Percentiles rank a stretch among this genome's conserved stretches.
Evolutionary conservation across 2,797 vertebrate genomes (phyloP).

Genomic region (Catharus ustulatus): DNA sequence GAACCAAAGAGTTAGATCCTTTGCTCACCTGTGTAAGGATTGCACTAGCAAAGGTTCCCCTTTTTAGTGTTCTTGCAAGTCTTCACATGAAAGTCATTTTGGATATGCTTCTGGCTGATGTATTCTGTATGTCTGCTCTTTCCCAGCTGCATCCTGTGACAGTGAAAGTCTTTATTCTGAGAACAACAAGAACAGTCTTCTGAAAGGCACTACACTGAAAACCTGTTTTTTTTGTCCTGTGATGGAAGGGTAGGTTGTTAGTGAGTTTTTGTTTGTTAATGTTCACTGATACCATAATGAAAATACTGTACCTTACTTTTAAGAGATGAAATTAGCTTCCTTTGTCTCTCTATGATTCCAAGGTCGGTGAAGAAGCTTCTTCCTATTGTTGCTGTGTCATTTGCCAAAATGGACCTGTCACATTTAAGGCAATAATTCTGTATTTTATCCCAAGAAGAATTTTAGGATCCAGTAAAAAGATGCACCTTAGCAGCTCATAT

Average conservation of each 20-base stretch:
- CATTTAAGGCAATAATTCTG: not conserved
- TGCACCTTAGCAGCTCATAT: not conserved
- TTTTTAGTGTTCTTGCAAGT: not conserved
- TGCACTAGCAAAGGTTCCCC: not conserved
- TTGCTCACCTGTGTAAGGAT: not conserved
- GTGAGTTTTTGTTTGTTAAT: not conserved
- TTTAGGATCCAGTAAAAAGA: not conserved
- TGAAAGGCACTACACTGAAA: slow-evolving; percentile 75
- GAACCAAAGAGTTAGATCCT: not conserved
- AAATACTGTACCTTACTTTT: not conserved
- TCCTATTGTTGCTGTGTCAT: not conserved
- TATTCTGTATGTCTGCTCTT: not conserved
- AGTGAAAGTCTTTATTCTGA: slow-evolving; percentile 73
- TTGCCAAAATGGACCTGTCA: not conserved
- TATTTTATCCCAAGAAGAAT: not conserved
- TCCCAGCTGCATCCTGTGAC: slow-evolving; percentile 79
- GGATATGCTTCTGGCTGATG: not conserved
- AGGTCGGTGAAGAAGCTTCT: not conserved
- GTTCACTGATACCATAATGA: not conserved
- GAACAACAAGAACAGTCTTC: slow-evolving; percentile 71
- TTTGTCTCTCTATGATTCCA: not conserved
- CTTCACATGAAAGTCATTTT: not conserved
- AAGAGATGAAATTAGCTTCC: not conserved
- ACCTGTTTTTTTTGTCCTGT: slow-evolving; percentile 82
- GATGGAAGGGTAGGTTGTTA: slow-evolving; percentile 79